These are phyloP conservation scores for Xanthorhoe designata DNA, from an alignment of 2,888 invertebrate species.

Conservation along the genomic window DNA sequence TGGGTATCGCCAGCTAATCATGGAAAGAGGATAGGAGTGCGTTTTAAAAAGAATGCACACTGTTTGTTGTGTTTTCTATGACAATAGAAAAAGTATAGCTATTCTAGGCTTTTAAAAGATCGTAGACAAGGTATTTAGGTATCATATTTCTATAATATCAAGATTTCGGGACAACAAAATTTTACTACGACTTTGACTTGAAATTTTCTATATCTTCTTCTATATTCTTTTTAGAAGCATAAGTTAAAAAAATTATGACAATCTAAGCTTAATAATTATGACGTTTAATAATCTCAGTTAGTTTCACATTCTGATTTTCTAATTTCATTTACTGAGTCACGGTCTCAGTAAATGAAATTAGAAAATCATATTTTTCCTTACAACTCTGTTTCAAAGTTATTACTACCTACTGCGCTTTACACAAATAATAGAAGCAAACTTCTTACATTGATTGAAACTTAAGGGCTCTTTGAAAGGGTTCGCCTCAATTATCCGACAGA, in stretches of 20 bases:
- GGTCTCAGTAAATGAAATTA: no score
- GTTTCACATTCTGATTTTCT: no score
- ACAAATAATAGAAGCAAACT: constrained; percentile 64
- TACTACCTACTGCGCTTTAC: constrained; percentile 40
- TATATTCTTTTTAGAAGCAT: no score
- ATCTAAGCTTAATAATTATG: no score
- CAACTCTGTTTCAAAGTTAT: constrained; percentile 22
- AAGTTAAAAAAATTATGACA: no score
- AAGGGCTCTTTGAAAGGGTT: constrained; percentile 68
- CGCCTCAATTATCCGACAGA: constrained; percentile 71
- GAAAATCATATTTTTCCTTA: constrained; percentile 4
- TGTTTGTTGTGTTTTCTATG: background rate
- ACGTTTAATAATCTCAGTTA: no score
- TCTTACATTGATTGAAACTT: constrained; percentile 69
- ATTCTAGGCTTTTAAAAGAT: background rate
- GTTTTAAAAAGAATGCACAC: constrained; percentile 1
- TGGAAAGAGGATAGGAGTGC: constrained; percentile 17
- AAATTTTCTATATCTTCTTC: no score
- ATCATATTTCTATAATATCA: no score
- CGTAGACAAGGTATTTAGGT: no score
- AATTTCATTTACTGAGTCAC: no score
- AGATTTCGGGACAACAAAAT: no score
- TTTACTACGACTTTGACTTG: no score
- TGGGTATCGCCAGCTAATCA: constrained; percentile 36
- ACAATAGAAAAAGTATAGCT: background rate